These are phyloP conservation scores for Sinotaia quadrata DNA, from an alignment of 2,888 invertebrate species.

Conservation along the genomic window DNA sequence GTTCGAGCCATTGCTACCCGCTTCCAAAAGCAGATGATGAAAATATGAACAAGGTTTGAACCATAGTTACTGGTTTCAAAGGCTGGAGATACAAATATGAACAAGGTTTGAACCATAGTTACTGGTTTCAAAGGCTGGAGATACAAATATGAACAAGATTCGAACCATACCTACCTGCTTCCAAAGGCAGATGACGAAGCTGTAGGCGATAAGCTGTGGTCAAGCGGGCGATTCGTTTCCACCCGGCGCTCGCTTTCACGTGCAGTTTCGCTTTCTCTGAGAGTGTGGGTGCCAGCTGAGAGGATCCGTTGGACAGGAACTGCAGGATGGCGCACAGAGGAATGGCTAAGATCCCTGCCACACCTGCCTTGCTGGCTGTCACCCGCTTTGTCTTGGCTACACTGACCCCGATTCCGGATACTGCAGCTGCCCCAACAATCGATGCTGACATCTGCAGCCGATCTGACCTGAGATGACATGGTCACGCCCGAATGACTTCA, in stretches of 20 bases:
- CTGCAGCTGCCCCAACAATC: slow-evolving; percentile 9
- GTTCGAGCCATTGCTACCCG: too few species aligned
- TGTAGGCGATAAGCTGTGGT: slow-evolving; percentile 14
- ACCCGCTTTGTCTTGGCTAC: slow-evolving; percentile 20
- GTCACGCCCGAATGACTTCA: too few species aligned
- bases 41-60: too few species aligned
- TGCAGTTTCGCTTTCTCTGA: slow-evolving; percentile 22
- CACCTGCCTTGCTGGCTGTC: slow-evolving; percentile 18
- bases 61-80: too few species aligned
- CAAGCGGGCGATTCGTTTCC: slow-evolving; percentile 21
- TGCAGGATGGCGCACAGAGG: slow-evolving; percentile 22
- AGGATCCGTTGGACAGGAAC: slow-evolving; percentile 17
- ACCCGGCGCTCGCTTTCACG: slow-evolving; percentile 19
- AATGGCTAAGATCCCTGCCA: slow-evolving; percentile 22
- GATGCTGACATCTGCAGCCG: slow-evolving; percentile 2
- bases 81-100: too few species aligned
- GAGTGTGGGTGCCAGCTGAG: slow-evolving; percentile 17
- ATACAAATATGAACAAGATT: too few species aligned
- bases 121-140: too few species aligned
- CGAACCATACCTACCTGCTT: too few species aligned
- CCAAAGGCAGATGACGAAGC: slow-evolving; percentile 3
- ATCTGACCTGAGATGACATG: too few species aligned
- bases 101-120: too few species aligned
- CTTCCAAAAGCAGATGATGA: too few species aligned
- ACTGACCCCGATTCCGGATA: slow-evolving; percentile 22